Conservation (phyloP, 1,140 invertebrate species). For the Nylanderia fulva region DNA sequence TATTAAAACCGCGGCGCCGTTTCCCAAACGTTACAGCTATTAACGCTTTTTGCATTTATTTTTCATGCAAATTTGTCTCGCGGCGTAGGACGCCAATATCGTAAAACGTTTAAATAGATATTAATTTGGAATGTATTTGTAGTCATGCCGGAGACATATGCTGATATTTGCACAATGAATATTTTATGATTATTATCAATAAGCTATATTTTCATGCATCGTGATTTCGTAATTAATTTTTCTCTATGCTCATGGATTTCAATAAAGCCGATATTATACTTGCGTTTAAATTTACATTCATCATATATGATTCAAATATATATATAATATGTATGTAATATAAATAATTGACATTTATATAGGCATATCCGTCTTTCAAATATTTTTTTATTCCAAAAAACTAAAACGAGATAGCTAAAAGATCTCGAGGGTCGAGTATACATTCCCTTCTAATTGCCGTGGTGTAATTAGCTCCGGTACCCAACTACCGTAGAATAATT, state of each 20-base stretch:
- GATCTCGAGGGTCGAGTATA: slow-evolving; percentile 74
- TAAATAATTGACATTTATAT: slow-evolving; percentile 10
- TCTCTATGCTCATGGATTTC: neutral
- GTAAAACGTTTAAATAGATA: slow-evolving; percentile 47
- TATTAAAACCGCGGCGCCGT: slow-evolving; percentile 38
- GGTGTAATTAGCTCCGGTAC: slow-evolving; percentile 65
- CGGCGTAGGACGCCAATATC: slow-evolving; percentile 8
- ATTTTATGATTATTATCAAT: slow-evolving; percentile 28
- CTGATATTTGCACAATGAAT: neutral
- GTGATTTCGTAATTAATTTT: neutral
- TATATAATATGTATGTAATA: no score
- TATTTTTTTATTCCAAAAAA: slow-evolving; percentile 18
- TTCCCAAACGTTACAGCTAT: slow-evolving; percentile 11
- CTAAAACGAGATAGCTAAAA: slow-evolving; percentile 61
- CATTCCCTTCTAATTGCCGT: slow-evolving; percentile 71
- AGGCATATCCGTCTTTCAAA: neutral
- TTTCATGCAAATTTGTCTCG: slow-evolving; percentile 32
- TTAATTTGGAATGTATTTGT: slow-evolving; percentile 17
- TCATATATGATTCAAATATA: neutral
- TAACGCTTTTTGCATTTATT: slow-evolving; percentile 36
- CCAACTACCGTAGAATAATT: slow-evolving; percentile 68
- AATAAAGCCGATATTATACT: neutral
- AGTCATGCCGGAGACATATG: neutral
- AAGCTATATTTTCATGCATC: neutral
- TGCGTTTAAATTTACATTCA: neutral